Evolutionary conservation across 2,797 vertebrate genomes (phyloP).

Genomic region (Cuculus canorus): DNA sequence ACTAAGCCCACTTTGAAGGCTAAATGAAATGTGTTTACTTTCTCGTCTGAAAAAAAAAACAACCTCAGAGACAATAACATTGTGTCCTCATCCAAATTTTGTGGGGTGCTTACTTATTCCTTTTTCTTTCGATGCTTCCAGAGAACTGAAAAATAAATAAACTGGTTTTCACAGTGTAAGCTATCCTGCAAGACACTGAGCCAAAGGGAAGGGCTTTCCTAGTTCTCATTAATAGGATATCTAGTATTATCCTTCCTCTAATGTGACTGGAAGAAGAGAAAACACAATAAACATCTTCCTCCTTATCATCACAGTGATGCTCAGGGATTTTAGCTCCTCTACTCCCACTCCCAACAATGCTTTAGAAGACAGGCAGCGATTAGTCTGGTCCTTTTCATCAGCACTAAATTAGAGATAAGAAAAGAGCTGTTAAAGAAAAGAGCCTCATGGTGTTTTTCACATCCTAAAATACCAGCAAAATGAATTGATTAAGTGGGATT

Average conservation of each 20-base stretch:
- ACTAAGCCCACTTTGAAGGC: not conserved
- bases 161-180: not conserved
- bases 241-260: not conserved
- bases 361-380: not conserved
- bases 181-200: not conserved
- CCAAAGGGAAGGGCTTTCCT: not conserved
- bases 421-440: not conserved
- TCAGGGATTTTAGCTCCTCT: not conserved
- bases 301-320: not conserved
- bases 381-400: not conserved
- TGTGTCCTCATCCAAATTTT: not conserved
- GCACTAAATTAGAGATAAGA: not conserved
- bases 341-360: not conserved
- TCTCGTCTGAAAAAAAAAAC: not conserved
- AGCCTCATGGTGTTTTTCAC: not conserved
- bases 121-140: constrained; percentile 30
- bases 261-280: not conserved
- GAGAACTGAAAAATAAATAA: constrained; percentile 14
- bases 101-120: not conserved
- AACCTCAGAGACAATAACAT: constrained; percentile 5
- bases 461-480: not conserved
- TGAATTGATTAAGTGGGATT: not conserved
- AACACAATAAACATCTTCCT: not conserved
- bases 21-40: constrained; percentile 33
- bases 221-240: not conserved